phyloP scores from a whole-genome alignment of 2,888 invertebrate species.

The Trichopria drosophilae region DNA sequence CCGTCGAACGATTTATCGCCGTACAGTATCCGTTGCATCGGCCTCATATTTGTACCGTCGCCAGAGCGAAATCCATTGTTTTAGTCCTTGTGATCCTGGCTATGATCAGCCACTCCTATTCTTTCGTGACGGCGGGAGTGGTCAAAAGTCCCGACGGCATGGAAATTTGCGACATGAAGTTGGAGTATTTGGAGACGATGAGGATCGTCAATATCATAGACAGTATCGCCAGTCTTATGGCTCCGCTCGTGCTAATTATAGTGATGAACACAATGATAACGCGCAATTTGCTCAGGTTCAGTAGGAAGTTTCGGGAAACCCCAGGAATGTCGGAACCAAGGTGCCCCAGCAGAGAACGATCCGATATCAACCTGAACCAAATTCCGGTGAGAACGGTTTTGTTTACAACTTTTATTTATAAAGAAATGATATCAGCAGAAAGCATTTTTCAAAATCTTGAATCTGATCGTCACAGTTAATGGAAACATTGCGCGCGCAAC shows the following conservation, averaged over 20 bases:
- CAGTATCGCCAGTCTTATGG: constrained; percentile 65
- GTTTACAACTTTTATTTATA: too few relatives aligned
- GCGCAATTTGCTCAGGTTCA: constrained; percentile 60
- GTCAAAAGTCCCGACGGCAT: constrained; percentile 46
- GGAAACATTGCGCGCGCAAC: too few relatives aligned
- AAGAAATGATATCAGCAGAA: too few relatives aligned
- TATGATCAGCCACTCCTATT: constrained; percentile 57
- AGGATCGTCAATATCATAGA: constrained; percentile 65
- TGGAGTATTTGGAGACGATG: constrained; percentile 61
- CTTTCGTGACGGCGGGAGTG: constrained; percentile 59
- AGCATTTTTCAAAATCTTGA: too few relatives aligned
- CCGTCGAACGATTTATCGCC: constrained; percentile 70
- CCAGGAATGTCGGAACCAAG: constrained; percentile 34
- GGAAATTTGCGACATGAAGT: constrained; percentile 61
- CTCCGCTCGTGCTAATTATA: constrained; percentile 65
- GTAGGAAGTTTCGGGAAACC: constrained; percentile 56
- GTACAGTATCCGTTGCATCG: constrained; percentile 66
- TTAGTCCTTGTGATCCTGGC: constrained; percentile 58
- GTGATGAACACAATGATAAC: constrained; percentile 69
- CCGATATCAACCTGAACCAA: constrained; percentile 58
- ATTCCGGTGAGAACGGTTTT: constrained; percentile 60
- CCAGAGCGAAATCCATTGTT: constrained; percentile 64
- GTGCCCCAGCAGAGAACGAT: constrained; percentile 51
- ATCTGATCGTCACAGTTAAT: too few relatives aligned
- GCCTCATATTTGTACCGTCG: constrained; percentile 66